Base-by-base conservation (phyloP, 2,113 vertebrate genomes). In the Riparia riparia region DNA sequence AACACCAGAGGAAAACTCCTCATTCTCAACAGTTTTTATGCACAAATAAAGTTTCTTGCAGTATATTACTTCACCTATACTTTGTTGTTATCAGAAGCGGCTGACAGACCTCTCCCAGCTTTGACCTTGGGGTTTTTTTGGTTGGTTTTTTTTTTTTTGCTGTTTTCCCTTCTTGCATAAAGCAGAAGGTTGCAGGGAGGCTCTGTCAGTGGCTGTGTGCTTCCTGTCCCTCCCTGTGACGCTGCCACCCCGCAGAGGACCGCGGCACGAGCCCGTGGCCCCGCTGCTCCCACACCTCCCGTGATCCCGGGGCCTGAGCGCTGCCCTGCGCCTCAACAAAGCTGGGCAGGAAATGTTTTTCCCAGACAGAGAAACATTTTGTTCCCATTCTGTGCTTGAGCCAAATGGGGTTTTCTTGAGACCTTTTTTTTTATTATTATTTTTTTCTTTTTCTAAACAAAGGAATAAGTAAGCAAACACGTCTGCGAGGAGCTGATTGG, bases 321-420 rank as follows among this genome's bases (percentile, higher is more conserved):
- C 53, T 56, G 49, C 77, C 10, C 3, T 25, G 32, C 12, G 45
- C 65, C 77, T 61, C 20, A 32, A 83, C 76, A 88, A 86, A 80
- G 88, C 85, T 21, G 49, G 19, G 14, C 74, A 83, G 88, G 95
- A 93, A 92, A 92, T 93, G 88, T 61, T 92, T 80, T 78, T 92
- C 85, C 71, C 74, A 94, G 85, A 74, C 41, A 89, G 16, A 89
- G 89, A 93, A 95, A 94, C 60, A 76, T 85, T 95, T 93, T 90
- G 95, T 93, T 95, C 87, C 82, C 82, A 72, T 79, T 89, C 73
- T 37, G 47, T n/a, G 73, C 49, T 85, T 11, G 39, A 90, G 83
- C 45, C 74, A 92, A 94, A 66, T 44, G 64, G 76, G 76, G 76
- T 42, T 92, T 93, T 90, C 80, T 83, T 70, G 64, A 78, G 28